Evolutionary conservation across 2,888 invertebrate genomes (phyloP).

Genomic region (Scotopteryx bipunctaria): DNA sequence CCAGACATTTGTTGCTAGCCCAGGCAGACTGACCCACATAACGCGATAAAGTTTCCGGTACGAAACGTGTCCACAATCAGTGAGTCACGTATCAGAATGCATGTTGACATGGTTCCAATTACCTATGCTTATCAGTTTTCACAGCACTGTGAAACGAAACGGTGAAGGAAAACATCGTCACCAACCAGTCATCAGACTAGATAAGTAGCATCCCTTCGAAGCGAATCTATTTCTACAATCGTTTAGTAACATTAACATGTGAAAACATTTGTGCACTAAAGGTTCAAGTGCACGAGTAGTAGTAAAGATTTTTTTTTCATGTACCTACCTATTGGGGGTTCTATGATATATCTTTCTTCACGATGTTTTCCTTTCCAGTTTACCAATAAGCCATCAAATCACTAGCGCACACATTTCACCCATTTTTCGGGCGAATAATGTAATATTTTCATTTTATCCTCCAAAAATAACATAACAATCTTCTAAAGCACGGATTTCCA

Average conservation of each 20-base stretch:
- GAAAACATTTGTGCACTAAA: no score
- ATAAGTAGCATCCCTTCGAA: no score
- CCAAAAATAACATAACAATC: conserved; percentile 3
- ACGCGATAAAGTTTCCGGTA: conserved; percentile 49
- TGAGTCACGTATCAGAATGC: conserved; percentile 46
- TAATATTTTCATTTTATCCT: no score
- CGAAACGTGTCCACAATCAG: conserved; percentile 54
- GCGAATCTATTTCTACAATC: no score
- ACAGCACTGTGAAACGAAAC: not conserved
- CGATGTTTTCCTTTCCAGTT: no score
- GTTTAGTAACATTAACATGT: no score
- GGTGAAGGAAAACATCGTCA: not conserved
- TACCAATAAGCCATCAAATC: no score
- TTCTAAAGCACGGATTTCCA: conserved; percentile 14
- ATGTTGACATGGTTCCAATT: conserved; percentile 20
- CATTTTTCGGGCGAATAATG: no score
- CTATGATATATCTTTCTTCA: no score
- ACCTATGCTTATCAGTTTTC: not conserved
- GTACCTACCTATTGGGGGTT: no score
- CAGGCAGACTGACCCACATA: conserved; percentile 42
- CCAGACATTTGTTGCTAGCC: not conserved
- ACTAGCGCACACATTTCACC: no score
- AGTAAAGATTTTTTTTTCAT: not conserved
- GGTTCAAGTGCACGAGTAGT: not conserved
- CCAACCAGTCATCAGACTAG: no score